Conservation (phyloP, 1,140 invertebrate species). For the Palaemon carinicauda region DNA sequence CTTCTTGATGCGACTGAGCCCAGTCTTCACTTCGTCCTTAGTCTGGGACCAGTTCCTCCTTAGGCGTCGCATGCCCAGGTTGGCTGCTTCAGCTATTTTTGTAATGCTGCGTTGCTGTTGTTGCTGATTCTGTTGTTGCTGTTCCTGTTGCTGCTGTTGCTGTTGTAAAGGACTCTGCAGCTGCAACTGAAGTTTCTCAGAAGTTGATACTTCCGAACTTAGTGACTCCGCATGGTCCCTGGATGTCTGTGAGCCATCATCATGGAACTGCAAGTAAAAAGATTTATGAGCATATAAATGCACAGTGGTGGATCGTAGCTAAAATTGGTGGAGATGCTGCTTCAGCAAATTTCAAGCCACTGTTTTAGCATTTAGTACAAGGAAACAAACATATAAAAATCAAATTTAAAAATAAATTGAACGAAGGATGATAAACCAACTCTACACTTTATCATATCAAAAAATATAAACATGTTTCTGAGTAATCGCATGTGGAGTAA, state of each 20-base stretch:
- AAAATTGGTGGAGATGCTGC: too few relatives aligned
- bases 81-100: slow-evolving; percentile 57
- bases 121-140: slow-evolving; percentile 20
- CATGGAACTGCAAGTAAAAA: not conserved
- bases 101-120: slow-evolving; percentile 54
- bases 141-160: slow-evolving; percentile 16
- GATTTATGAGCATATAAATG: too few relatives aligned
- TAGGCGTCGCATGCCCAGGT: slow-evolving; percentile 55
- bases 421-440: too few relatives aligned
- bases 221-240: slow-evolving; percentile 36
- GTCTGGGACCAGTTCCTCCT: slow-evolving; percentile 61
- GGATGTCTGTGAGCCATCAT: slow-evolving; percentile 25
- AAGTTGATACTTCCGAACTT: slow-evolving; percentile 34
- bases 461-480: too few relatives aligned
- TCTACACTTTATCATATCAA: too few relatives aligned
- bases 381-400: too few relatives aligned
- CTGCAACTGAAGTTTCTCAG: not conserved
- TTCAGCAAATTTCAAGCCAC: too few relatives aligned
- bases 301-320: too few relatives aligned
- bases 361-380: too few relatives aligned
- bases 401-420: too few relatives aligned
- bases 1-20: slow-evolving; percentile 61
- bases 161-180: not conserved
- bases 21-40: slow-evolving; percentile 61
- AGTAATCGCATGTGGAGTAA: too few relatives aligned